Conservation (phyloP, 2,888 invertebrate species). For the Flexamia atlantica region DNA sequence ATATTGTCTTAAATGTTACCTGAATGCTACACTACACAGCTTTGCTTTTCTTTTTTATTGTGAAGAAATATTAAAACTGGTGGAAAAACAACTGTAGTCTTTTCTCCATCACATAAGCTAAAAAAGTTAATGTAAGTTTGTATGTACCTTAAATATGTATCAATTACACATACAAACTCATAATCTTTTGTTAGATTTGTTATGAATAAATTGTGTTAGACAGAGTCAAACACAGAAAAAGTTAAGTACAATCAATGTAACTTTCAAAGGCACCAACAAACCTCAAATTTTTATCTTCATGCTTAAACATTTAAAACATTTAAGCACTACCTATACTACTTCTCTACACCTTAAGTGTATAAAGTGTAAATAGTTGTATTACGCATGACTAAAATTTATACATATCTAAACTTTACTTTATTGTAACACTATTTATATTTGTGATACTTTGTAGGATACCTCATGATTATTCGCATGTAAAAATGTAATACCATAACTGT, state of each 20-base stretch:
- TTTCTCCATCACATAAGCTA: too few species aligned
- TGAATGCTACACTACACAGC: too few species aligned
- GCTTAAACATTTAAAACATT: background rate
- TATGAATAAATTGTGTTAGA: background rate
- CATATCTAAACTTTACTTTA: background rate
- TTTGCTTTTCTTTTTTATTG: too few species aligned
- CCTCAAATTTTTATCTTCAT: background rate
- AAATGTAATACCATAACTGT: background rate
- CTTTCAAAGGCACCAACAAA: background rate
- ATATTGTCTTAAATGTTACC: too few species aligned
- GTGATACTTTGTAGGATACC: background rate
- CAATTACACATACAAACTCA: background rate
- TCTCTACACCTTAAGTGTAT: background rate
- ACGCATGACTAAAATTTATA: conserved; percentile 13
- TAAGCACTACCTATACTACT: background rate
- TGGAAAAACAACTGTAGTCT: too few species aligned
- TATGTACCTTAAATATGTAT: conserved; percentile 1
- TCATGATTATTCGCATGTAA: background rate
- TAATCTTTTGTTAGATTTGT: background rate
- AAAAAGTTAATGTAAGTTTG: background rate
- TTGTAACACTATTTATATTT: background rate
- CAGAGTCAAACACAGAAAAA: background rate
- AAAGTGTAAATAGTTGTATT: background rate
- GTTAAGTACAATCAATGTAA: background rate
- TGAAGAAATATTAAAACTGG: too few species aligned